These are phyloP conservation scores for Andrena trimmerana DNA, from an alignment of 2,888 invertebrate genomes.

Conservation along the genomic window DNA sequence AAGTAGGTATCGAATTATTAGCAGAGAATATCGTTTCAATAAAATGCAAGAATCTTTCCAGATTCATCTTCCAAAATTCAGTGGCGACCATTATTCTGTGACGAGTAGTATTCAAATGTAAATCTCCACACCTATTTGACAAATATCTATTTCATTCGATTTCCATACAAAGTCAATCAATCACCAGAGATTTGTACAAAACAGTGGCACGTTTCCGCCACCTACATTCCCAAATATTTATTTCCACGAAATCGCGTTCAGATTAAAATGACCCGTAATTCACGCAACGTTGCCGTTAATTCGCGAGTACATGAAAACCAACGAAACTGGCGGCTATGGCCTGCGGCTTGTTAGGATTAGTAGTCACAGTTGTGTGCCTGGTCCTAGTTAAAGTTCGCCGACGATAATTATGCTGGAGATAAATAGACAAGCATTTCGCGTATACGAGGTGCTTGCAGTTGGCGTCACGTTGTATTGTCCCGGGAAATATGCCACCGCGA, in stretches of 20 bases:
- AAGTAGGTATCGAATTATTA: neutral
- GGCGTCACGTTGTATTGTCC: conserved; percentile 14
- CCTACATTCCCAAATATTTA: neutral
- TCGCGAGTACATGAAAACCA: neutral
- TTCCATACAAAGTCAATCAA: too few relatives aligned
- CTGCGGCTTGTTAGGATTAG: conserved; percentile 9
- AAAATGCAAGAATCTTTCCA: too few relatives aligned
- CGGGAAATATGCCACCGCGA: neutral
- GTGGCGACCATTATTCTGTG: too few relatives aligned
- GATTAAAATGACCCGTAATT: neutral
- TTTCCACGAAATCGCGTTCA: neutral
- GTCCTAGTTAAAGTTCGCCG: neutral
- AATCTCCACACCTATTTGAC: too few relatives aligned
- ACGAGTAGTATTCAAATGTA: too few relatives aligned
- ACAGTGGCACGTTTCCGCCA: too few relatives aligned
- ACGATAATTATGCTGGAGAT: conserved; percentile 5
- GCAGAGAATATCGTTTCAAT: neutral
- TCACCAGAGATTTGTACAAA: too few relatives aligned
- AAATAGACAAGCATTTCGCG: conserved; percentile 8
- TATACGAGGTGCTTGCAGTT: neutral
- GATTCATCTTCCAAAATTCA: too few relatives aligned
- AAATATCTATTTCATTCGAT: too few relatives aligned
- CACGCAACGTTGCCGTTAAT: conserved; percentile 6
- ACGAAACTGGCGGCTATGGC: conserved; percentile 1
- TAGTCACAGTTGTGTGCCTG: neutral